Evolutionary conservation across 2,113 vertebrate genomes (phyloP), one percentile per base, ranked within the genome.

Genomic region (Xerus inauris): DNA sequence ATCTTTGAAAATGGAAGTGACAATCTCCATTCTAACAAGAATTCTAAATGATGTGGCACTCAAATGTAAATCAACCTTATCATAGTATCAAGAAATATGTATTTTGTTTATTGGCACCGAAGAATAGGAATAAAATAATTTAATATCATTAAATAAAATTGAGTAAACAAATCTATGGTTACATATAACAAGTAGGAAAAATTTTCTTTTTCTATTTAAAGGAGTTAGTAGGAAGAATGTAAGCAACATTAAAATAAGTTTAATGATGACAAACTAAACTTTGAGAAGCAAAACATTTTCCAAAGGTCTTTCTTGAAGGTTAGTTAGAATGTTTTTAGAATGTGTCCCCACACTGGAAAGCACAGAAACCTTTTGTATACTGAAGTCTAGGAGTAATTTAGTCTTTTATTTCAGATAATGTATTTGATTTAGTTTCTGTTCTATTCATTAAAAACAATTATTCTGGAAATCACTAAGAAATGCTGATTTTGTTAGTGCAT

Each of bases 151-250:
- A 47, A 91, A 24, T 30, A 54, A 72, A 82, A 62, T 59, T 65
- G 65, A 28, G 16, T 79, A 67, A 93, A 57, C 28, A 87, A 69
- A 73, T 35, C 72, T 71, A 69, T 4, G 69, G 20, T 85, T 47
- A 85, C 5, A 49, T 81, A 75, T 79, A 38, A 51, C 12, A 79
- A 59, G 26, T 49, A 45, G 47, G 22, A 40, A 42, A 1, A 30
- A 79, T 73, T 83, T 91, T 77, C 28, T 8, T 96, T 90, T 85
- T 73, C 65, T 82, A 2, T 83, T 64, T 86, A 81, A 94, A 76
- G 17, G n/a, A 22, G 24, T 62, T 54, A 3, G 16, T 84, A 85
- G 67, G 22, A 47, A 79, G 73, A 72, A 69, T 45, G 0, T 57
- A 72, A 75, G 28, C 13, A 1, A 79, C 0, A 45, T 51, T 92